phyloP scores from a whole-genome alignment of 2,888 invertebrate species.

The Noctua comes region DNA sequence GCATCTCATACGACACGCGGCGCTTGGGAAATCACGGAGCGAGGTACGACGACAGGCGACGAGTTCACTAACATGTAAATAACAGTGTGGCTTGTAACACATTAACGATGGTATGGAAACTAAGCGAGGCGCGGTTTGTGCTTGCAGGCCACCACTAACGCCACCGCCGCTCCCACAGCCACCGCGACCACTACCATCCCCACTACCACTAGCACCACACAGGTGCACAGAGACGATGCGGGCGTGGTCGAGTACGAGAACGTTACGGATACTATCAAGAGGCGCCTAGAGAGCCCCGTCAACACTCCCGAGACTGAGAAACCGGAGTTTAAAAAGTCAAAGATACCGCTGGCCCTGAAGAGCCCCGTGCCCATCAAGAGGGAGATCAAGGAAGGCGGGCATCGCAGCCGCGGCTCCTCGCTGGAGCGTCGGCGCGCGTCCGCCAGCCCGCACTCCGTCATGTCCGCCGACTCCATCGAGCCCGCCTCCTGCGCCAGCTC shows the following conservation, averaged over 20 bases:
- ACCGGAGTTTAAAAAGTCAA: conserved; percentile 84
- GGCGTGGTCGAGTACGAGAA: conserved; percentile 87
- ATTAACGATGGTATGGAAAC: conserved; percentile 65
- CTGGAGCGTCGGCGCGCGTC: conserved; percentile 70
- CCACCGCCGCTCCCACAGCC: neutral
- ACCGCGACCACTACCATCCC: neutral
- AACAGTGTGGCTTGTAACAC: conserved; percentile 70
- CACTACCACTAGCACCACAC: neutral
- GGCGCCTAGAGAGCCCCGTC: conserved; percentile 88
- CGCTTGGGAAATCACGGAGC: conserved; percentile 50
- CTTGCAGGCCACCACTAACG: conserved; percentile 78
- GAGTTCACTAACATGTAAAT: conserved; percentile 67
- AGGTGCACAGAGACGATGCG: conserved; percentile 53
- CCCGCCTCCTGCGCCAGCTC: conserved; percentile 3
- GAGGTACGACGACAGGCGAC: conserved; percentile 48
- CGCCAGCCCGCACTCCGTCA: conserved; percentile 14
- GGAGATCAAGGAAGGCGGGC: conserved; percentile 79
- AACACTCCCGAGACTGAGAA: conserved; percentile 82
- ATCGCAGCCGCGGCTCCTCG: conserved; percentile 77
- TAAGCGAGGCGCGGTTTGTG: conserved; percentile 72
- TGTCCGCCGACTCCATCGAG: conserved; percentile 16
- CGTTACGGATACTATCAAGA: conserved; percentile 92
- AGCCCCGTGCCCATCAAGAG: conserved; percentile 84
- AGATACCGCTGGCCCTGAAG: conserved; percentile 84
- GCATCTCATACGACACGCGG: conserved; percentile 69